Conservation (phyloP, 2,797 vertebrate genomes). For the Menidia menidia region DNA sequence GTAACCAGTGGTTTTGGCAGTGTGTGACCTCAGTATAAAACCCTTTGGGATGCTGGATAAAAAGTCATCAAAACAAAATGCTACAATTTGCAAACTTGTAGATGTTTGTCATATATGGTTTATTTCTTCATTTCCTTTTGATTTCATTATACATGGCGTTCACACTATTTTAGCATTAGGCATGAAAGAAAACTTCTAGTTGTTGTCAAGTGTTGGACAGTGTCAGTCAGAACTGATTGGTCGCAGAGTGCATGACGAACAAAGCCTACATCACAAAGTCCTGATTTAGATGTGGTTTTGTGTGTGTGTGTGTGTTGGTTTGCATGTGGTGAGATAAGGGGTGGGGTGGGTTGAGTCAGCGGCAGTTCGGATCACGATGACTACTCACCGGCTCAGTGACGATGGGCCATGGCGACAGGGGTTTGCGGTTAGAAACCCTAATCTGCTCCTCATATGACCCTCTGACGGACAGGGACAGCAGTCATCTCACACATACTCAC, state of each 20-base stretch:
- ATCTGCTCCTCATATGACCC: conserved; percentile 83
- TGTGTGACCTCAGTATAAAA: no score
- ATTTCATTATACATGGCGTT: no score
- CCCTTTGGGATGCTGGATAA: no score
- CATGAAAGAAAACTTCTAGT: not conserved
- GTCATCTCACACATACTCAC: conserved; percentile 38
- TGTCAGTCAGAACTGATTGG: not conserved
- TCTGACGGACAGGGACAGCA: conserved; percentile 81
- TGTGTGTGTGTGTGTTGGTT: conserved; percentile 12
- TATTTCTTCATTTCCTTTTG: no score
- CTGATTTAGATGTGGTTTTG: conserved; percentile 59
- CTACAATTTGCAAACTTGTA: no score
- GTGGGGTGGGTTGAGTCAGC: conserved; percentile 49
- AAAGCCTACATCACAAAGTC: conserved; percentile 46
- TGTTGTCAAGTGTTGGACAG: conserved; percentile 1
- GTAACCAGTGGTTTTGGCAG: no score
- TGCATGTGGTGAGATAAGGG: conserved; percentile 32
- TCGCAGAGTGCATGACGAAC: conserved; percentile 14
- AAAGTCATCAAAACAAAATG: no score
- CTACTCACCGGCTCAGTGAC: conserved; percentile 61
- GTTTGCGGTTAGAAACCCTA: conserved; percentile 83
- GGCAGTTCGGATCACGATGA: conserved; percentile 62
- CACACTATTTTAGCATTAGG: no score
- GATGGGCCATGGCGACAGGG: conserved; percentile 70
- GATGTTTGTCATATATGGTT: no score